Percentiles rank a stretch among this genome's conserved stretches.
phyloP scores from a whole-genome alignment of 2,888 invertebrate genomes.

The Tineola bisselliella region DNA sequence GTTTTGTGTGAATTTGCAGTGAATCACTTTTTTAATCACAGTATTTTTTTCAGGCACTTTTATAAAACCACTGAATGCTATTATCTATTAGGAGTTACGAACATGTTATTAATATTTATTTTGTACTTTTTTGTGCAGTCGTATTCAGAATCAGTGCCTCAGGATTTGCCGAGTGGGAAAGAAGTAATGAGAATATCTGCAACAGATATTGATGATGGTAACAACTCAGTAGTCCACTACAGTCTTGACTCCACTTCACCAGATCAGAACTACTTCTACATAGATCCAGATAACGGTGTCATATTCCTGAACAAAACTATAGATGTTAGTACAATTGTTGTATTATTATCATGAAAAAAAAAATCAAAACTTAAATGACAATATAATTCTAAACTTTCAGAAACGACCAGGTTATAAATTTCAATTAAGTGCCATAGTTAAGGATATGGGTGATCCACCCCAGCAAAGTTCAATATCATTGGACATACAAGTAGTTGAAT shows the following conservation, averaged over 20 bases:
- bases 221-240: conserved; percentile 87
- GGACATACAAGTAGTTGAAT: conserved; percentile 85
- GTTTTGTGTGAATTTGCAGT: conserved; percentile 4
- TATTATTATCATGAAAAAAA: too few species aligned
- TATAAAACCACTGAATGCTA: neutral
- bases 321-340: conserved; percentile 60
- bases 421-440: conserved; percentile 78
- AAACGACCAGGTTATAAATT: conserved; percentile 73
- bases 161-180: conserved; percentile 75
- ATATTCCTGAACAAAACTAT: conserved; percentile 77
- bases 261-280: conserved; percentile 76
- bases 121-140: conserved; percentile 33
- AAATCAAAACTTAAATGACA: too few species aligned
- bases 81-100: neutral
- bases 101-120: conserved; percentile 13
- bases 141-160: conserved; percentile 80
- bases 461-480: conserved; percentile 79
- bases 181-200: conserved; percentile 92
- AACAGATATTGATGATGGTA: conserved; percentile 90
- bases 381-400: conserved; percentile 38
- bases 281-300: conserved; percentile 85
- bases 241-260: conserved; percentile 59
- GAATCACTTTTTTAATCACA: neutral
- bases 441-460: conserved; percentile 75
- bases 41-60: conserved; percentile 9